Evolutionary conservation across 2,888 invertebrate genomes (phyloP).

Genomic region (Lithophane semibrunnea): DNA sequence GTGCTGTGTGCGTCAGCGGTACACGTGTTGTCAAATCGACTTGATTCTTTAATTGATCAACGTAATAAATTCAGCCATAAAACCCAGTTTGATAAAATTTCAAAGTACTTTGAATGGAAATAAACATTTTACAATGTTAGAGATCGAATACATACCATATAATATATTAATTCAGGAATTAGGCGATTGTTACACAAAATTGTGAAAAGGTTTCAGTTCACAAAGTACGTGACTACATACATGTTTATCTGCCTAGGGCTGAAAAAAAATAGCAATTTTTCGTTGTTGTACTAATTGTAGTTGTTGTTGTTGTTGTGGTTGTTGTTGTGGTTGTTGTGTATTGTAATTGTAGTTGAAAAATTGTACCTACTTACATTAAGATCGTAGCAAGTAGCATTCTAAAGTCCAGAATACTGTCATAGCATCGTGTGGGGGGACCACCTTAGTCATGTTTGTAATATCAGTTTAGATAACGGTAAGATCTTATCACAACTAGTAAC

Average conservation of each 20-base stretch:
- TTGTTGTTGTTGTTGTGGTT: too few species aligned
- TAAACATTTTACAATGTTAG: conserved; percentile 35
- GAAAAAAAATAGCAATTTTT: background rate
- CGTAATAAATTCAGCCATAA: conserved; percentile 79
- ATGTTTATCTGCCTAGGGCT: background rate
- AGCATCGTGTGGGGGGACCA: conserved; percentile 29
- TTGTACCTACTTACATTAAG: background rate
- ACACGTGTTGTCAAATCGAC: conserved; percentile 71
- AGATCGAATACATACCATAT: conserved; percentile 3
- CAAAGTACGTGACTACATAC: background rate
- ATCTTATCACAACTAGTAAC: conserved; percentile 46
- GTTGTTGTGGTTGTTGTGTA: too few species aligned
- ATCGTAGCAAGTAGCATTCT: background rate
- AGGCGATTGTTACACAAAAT: background rate
- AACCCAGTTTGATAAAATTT: conserved; percentile 74
- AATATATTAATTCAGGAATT: background rate
- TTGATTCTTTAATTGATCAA: conserved; percentile 78
- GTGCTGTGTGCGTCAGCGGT: conserved; percentile 65
- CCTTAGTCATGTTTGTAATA: conserved; percentile 39
- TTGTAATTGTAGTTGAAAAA: too few species aligned
- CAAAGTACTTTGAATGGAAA: conserved; percentile 45
- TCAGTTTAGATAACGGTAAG: conserved; percentile 53
- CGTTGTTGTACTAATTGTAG: too few species aligned
- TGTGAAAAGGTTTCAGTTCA: background rate
- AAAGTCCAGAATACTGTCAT: background rate